Base-by-base conservation (phyloP, 1,140 invertebrate genomes). In the Aphis craccivora region DNA sequence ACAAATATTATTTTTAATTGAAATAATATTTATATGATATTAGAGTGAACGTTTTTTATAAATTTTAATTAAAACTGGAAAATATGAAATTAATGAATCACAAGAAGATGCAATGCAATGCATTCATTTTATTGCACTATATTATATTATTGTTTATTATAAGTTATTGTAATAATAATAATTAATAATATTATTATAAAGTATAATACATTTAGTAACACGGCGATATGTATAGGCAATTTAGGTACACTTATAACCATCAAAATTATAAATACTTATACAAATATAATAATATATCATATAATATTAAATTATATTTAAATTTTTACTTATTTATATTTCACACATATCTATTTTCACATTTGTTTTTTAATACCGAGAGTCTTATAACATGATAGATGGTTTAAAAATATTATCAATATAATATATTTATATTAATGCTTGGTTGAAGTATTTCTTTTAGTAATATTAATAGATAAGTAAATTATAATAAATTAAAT, bases 221-320 rank as follows among this genome's bases (percentile, higher is more conserved):
- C 89, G 89, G 89, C 89, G 53, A 90, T n/a, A 90, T 43, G 60
- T 60, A 90, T 90, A 90, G 89, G 89, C 89, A 90, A 90, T 67
- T 67, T 67, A 90, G 53, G 89, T 90, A 90, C 89, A 67, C 4
- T n/a, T 83, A 51, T 3, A 51, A 86, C 40, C 14, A 20, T 20
- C 60, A 14, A n/a, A 67, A 67, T 25, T 55, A 45, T 11, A 60
- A 76, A 3, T 83, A 22, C 20, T 35, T 18, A 76, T 51, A n/a
- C 35, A 76, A 76, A n/a, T 76, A 76, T 18, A n/a, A n/a, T n/a
- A n/a, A n/a, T n/a, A 40, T 3, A 76, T 76, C 11, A 35, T 37
- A 0, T 40, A 40, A 83, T 83, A 37, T 37, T 83, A 18, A 83
- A 40, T 83, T 37, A 23, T 37, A 22, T 2, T 83, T 37, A 8